These are phyloP conservation scores for Chelonoidis abingdonii DNA, from an alignment of 2,113 vertebrate species.

Conservation along the genomic window DNA sequence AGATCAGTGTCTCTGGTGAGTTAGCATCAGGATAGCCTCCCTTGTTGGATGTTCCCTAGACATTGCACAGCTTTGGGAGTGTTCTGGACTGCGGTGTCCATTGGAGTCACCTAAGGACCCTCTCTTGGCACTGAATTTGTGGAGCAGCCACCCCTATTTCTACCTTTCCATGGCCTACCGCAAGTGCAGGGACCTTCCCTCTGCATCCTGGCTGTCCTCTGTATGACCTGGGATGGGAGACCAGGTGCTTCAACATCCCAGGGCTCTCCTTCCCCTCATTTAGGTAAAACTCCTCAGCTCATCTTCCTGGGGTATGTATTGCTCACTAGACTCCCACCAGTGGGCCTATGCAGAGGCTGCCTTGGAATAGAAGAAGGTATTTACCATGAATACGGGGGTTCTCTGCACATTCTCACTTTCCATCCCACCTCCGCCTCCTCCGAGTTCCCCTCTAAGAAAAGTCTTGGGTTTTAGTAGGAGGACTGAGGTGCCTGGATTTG, in stretches of 20 bases:
- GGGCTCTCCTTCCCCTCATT: neutral
- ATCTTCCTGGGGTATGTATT: neutral
- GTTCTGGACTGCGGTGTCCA: neutral
- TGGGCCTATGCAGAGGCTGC: neutral
- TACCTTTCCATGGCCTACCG: neutral
- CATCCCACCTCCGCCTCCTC: neutral
- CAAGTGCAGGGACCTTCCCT: neutral
- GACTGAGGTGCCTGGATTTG: neutral
- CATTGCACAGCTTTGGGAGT: neutral
- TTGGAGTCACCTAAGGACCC: neutral
- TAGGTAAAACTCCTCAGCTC: neutral
- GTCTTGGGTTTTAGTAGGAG: neutral
- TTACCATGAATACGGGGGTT: neutral
- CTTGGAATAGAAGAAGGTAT: neutral
- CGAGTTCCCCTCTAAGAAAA: neutral
- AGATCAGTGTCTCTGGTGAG: neutral
- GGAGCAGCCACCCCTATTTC: no score
- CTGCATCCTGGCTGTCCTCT: neutral
- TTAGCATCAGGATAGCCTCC: neutral
- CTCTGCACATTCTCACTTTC: neutral
- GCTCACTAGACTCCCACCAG: neutral
- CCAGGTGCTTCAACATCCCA: neutral
- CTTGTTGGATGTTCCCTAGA: neutral
- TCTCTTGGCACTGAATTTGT: neutral
- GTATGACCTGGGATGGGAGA: no score